Evolutionary conservation across 1,140 invertebrate genomes (phyloP).

Genomic region (Drosophila ercepeae): DNA sequence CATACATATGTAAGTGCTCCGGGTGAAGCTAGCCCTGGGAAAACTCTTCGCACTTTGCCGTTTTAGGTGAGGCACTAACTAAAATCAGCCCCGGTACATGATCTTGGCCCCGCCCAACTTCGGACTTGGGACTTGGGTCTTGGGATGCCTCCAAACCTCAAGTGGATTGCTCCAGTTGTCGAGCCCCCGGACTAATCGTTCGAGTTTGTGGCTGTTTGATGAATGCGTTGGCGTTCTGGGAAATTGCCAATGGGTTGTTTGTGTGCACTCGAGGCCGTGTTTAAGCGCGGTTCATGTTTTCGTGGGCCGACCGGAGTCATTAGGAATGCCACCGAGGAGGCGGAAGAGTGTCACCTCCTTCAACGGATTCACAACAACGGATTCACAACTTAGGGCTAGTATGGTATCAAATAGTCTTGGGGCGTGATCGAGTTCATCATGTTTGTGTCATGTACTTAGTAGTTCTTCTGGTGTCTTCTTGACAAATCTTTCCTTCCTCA

Average conservation of each 20-base stretch:
- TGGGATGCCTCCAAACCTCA: constrained; percentile 45
- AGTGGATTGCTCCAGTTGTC: constrained; percentile 61
- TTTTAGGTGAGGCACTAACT: constrained; percentile 49
- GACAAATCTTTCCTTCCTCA: too few species aligned
- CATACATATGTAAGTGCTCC: background rate
- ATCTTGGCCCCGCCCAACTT: constrained; percentile 62
- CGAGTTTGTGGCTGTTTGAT: too few species aligned
- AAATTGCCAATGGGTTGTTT: constrained; percentile 66
- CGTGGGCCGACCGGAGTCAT: constrained; percentile 38
- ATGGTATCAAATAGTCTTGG: constrained; percentile 64
- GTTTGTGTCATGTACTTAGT: constrained; percentile 60
- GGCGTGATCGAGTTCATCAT: constrained; percentile 70
- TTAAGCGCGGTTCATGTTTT: constrained; percentile 25
- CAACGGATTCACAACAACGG: background rate
- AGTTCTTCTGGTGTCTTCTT: background rate
- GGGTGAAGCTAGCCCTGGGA: constrained; percentile 47
- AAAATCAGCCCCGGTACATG: constrained; percentile 44
- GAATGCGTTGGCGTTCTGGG: constrained; percentile 80
- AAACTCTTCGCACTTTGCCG: constrained; percentile 56
- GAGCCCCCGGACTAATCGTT: constrained; percentile 67
- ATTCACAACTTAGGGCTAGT: constrained; percentile 24
- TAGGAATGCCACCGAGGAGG: constrained; percentile 32
- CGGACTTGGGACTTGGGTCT: constrained; percentile 33
- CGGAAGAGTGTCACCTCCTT: constrained; percentile 17
- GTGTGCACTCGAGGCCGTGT: constrained; percentile 12